Percentiles rank a stretch among this genome's conserved stretches.
These are phyloP conservation scores for Cistogaster globosa DNA, from an alignment of 2,888 invertebrate genomes.

Conservation along the genomic window DNA sequence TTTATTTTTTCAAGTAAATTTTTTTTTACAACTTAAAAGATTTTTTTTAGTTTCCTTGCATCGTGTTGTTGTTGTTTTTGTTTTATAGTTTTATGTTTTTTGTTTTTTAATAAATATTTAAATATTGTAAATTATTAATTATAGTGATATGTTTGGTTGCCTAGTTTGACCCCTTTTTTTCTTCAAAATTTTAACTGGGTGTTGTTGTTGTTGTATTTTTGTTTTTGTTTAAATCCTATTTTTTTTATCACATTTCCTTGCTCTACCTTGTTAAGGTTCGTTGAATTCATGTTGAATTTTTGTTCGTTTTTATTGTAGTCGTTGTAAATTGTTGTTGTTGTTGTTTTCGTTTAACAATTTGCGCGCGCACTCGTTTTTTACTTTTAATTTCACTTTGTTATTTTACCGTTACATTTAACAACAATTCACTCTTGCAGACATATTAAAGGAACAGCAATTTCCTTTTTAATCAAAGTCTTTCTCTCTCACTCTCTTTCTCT, in stretches of 20 bases:
- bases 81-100: not conserved
- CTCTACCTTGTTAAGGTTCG: slow-evolving; percentile 52
- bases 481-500: not conserved
- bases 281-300: slow-evolving; percentile 67
- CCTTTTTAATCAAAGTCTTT: slow-evolving; percentile 5
- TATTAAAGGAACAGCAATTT: not conserved
- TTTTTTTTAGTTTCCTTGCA: too few species aligned
- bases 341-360: slow-evolving; percentile 41
- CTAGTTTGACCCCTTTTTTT: slow-evolving; percentile 40
- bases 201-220: slow-evolving; percentile 3
- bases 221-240: slow-evolving; percentile 68
- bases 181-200: slow-evolving; percentile 41
- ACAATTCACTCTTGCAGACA: not conserved
- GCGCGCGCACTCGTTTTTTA: slow-evolving; percentile 64
- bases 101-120: not conserved
- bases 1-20: too few species aligned
- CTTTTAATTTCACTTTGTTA: slow-evolving; percentile 30
- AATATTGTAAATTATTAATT: slow-evolving; percentile 33
- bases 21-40: too few species aligned
- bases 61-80: not conserved
- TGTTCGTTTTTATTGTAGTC: slow-evolving; percentile 60
- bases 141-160: slow-evolving; percentile 69
- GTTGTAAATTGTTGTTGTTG: slow-evolving; percentile 17
- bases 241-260: slow-evolving; percentile 54
- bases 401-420: slow-evolving; percentile 24